These are phyloP conservation scores for Gorsachius magnificus DNA, from an alignment of 2,797 vertebrate genomes.

Conservation along the genomic window DNA sequence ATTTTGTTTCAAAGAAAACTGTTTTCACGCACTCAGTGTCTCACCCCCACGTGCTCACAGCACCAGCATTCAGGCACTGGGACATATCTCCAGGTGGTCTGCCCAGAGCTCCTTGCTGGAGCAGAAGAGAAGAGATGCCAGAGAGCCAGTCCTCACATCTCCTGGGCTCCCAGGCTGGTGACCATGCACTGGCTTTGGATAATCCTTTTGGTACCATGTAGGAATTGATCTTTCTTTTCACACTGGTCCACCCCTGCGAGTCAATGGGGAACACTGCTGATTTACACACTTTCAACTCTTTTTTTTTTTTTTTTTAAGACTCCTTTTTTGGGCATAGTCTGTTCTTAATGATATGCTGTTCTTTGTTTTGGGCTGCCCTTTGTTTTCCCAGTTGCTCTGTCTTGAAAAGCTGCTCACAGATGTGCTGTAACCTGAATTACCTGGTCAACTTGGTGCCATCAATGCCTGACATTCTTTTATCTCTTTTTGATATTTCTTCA, in stretches of 20 bases:
- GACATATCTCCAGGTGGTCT: background rate
- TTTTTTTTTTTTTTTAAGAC: background rate
- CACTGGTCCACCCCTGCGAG: background rate
- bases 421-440: background rate
- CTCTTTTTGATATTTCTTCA: background rate
- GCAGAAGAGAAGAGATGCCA: background rate
- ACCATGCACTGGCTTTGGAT: background rate
- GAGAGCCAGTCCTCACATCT: background rate
- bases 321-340: background rate
- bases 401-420: background rate
- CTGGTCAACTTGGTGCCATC: background rate
- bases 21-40: background rate
- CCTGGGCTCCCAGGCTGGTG: background rate
- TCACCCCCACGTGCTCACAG: background rate
- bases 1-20: background rate
- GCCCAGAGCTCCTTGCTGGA: background rate
- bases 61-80: background rate
- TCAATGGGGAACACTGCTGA: background rate
- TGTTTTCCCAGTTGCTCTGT: background rate
- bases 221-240: background rate
- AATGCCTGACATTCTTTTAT: background rate
- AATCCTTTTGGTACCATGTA: background rate
- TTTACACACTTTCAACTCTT: background rate
- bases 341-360: background rate
- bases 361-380: background rate